Conservation (phyloP, 2,797 vertebrate species). For the Chiloscyllium punctatum region DNA sequence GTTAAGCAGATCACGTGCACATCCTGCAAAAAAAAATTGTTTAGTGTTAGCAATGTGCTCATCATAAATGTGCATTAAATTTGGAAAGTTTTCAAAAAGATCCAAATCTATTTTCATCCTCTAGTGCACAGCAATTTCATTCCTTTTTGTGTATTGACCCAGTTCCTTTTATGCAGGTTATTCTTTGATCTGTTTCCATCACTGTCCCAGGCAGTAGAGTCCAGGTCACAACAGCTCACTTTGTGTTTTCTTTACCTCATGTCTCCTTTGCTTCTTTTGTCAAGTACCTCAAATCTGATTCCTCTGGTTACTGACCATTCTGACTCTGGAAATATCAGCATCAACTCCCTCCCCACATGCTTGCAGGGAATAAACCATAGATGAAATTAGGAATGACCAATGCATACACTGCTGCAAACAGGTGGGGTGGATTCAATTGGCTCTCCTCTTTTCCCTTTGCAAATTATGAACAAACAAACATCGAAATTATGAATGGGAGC, state of each 20-base stretch:
- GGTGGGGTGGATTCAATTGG: too few relatives aligned
- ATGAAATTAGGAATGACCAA: not conserved
- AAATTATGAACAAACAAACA: too few relatives aligned
- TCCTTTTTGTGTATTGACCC: not conserved
- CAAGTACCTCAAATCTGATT: too few relatives aligned
- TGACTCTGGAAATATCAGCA: not conserved
- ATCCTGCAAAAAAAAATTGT: not conserved
- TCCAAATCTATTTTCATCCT: too few relatives aligned
- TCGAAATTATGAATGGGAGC: too few relatives aligned
- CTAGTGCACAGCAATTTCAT: not conserved
- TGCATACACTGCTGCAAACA: too few relatives aligned
- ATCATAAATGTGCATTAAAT: not conserved
- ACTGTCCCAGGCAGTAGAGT: not conserved
- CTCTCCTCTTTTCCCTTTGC: too few relatives aligned
- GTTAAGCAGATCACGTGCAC: not conserved
- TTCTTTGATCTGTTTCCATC: not conserved
- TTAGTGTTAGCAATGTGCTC: not conserved
- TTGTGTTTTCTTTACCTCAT: too few relatives aligned
- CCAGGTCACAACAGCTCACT: not conserved
- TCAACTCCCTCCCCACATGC: not conserved
- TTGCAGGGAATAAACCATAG: not conserved
- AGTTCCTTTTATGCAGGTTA: not conserved
- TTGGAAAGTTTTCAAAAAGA: too few relatives aligned
- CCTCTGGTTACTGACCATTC: too few relatives aligned
- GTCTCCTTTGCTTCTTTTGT: too few relatives aligned